Base-by-base conservation (phyloP, 1,140 invertebrate genomes). In the Harpegnathos saltator region DNA sequence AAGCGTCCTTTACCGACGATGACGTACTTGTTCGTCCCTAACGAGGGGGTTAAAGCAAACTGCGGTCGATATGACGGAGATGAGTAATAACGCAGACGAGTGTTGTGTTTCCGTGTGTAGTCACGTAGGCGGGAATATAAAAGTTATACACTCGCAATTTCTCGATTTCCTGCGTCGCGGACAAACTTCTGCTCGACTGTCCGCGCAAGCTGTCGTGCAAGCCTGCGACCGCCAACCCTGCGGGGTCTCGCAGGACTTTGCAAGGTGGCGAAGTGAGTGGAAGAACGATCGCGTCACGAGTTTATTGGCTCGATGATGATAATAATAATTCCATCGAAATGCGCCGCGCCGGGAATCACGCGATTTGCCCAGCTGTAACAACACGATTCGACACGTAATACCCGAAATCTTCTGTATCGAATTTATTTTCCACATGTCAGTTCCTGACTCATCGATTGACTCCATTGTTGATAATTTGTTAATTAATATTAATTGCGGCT, bases 211-310 rank as follows among this genome's bases (percentile, higher is more conserved):
- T 5, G 22, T 59, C 33, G 50, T 54, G 56, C 38, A 84, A 78
- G 26, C 85, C 59, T 22, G 17, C 85, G 78, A 87, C 78, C 85
- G 73, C 62, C 84, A 69, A 84, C 80, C n/a, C n/a, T 86, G 77
- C 84, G 33, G 58, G 56, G 72, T 73, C 85, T 56, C 19, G 12
- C 38, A 33, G 66, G 66, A 54, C 15, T 29, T 69, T 44, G 50
- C 24, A 19, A 68, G 19, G 15, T 24, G 44, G 22, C 50, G 69
- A 56, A 78, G 69, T 68, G 63, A 9, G 73, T 12, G 48, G 61
- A 77, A 65, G 52, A 69, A 71, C 59, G 44, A 11, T 33, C 54
- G n/a, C n/a, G 56, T 7, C 15, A 38, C 52, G 54, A 80, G 58
- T 71, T 58, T 80, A 71, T 80, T 59, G 65, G 22, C 26, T 33